Evolutionary conservation across 2,113 vertebrate genomes (phyloP).

Genomic region (Dolichallabes microphthalmus): DNA sequence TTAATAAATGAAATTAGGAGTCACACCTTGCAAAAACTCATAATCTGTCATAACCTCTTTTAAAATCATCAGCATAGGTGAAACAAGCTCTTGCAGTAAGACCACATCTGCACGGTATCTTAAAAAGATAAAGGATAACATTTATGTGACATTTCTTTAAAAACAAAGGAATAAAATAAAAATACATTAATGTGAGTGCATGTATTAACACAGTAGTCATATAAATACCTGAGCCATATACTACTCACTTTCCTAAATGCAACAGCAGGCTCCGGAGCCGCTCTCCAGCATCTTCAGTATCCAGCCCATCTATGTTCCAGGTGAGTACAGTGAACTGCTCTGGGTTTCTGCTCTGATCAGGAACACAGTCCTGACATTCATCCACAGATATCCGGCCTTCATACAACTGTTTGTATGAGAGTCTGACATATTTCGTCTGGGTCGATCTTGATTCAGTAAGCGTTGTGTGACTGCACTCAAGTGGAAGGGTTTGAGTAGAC

Average conservation of each 20-base stretch:
- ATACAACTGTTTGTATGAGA: conserved; percentile 31
- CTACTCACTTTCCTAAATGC: conserved; percentile 70
- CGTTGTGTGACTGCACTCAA: background rate
- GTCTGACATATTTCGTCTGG: conserved; percentile 14
- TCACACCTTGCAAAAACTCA: conserved; percentile 74
- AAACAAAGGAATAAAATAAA: background rate
- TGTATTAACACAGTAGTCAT: background rate
- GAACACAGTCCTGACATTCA: background rate
- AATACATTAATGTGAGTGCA: background rate
- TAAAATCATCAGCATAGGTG: conserved; percentile 64
- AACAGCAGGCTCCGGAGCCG: conserved; percentile 71
- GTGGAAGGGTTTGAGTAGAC: conserved; percentile 30
- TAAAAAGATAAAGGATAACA: background rate
- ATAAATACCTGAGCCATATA: background rate
- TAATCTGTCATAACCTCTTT: conserved; percentile 73
- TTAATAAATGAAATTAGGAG: background rate
- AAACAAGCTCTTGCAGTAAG: conserved; percentile 81
- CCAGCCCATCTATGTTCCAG: conserved; percentile 83
- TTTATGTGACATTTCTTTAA: background rate
- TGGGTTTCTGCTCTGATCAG: conserved; percentile 63
- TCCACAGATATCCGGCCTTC: background rate
- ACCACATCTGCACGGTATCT: conserved; percentile 80
- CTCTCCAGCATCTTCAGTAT: conserved; percentile 67
- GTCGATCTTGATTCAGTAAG: conserved; percentile 39
- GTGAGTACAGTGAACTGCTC: conserved; percentile 73